These are phyloP conservation scores for Mungos mungo DNA, from an alignment of 2,113 vertebrate species.

Conservation along the genomic window DNA sequence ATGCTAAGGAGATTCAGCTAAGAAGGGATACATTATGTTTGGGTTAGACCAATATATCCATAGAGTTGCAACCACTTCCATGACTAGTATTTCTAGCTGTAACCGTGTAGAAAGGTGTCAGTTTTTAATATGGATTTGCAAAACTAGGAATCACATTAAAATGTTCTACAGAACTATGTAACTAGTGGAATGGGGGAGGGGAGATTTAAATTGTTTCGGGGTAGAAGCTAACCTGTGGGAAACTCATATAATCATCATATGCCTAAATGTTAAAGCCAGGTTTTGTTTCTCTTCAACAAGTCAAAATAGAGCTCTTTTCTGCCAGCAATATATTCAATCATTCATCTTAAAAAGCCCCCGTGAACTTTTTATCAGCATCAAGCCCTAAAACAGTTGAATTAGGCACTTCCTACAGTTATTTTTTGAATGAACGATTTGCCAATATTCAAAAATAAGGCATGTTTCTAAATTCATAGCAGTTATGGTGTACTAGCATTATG, in stretches of 20 bases:
- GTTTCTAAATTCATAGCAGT: not conserved
- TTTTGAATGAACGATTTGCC: not conserved
- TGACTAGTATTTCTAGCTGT: not conserved
- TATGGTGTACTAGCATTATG: not conserved
- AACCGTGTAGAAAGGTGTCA: not conserved
- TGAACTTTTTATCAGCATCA: not conserved
- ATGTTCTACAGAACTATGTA: not conserved
- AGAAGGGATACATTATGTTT: not conserved
- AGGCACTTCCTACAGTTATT: not conserved
- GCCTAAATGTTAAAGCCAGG: not conserved
- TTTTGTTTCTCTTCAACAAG: not conserved
- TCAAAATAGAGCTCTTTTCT: not conserved
- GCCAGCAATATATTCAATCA: not conserved
- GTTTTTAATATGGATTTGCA: not conserved
- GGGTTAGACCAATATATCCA: not conserved
- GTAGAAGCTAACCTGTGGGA: not conserved
- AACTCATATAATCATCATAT: not conserved
- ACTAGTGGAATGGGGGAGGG: not conserved
- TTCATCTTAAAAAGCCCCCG: not conserved
- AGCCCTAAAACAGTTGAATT: not conserved
- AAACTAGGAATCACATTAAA: not conserved
- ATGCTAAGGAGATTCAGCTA: not conserved
- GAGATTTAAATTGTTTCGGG: not conserved
- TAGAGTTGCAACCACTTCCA: not conserved
- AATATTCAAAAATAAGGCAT: not conserved